Conservation (phyloP, 2,888 invertebrate genomes). For the Sceliomorpha sp. region DNA sequence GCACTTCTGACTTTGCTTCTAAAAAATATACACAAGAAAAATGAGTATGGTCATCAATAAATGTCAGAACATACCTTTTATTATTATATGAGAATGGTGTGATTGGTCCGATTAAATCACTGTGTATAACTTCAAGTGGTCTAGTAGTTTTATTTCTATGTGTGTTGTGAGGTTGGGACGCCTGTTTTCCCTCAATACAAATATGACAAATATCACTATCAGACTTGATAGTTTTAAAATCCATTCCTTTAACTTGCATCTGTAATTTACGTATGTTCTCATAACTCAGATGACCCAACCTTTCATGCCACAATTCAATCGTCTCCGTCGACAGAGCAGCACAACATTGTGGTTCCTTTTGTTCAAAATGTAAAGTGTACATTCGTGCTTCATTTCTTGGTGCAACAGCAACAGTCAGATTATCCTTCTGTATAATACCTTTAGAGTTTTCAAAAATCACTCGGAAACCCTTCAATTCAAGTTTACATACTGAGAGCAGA, state of each 20-base stretch:
- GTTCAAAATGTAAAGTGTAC: too few species aligned
- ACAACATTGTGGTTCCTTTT: too few species aligned
- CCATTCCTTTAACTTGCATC: slow-evolving; percentile 33
- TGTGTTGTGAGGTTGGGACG: slow-evolving; percentile 14
- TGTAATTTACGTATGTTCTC: slow-evolving; percentile 27
- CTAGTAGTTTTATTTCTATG: slow-evolving; percentile 23
- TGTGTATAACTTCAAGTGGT: slow-evolving; percentile 53
- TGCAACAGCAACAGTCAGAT: slow-evolving; percentile 33
- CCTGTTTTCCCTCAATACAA: slow-evolving; percentile 58
- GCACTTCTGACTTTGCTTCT: slow-evolving; percentile 1
- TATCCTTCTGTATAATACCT: slow-evolving; percentile 48
- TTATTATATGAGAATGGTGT: slow-evolving; percentile 60
- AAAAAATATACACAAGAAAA: not conserved
- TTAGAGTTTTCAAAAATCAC: slow-evolving; percentile 57
- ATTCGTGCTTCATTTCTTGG: too few species aligned
- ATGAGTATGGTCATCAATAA: slow-evolving; percentile 16
- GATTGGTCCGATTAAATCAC: slow-evolving; percentile 36
- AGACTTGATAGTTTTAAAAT: slow-evolving; percentile 12
- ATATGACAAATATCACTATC: slow-evolving; percentile 33
- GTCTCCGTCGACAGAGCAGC: too few species aligned
- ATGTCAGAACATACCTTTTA: slow-evolving; percentile 60
- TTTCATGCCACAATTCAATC: slow-evolving; percentile 53
- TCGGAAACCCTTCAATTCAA: slow-evolving; percentile 56
- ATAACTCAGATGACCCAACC: slow-evolving; percentile 49
- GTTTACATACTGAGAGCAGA: slow-evolving; percentile 55